Percentiles rank a stretch among this genome's conserved stretches.
Conservation (phyloP, 2,797 vertebrate genomes). For the Sciurus vulgaris region DNA sequence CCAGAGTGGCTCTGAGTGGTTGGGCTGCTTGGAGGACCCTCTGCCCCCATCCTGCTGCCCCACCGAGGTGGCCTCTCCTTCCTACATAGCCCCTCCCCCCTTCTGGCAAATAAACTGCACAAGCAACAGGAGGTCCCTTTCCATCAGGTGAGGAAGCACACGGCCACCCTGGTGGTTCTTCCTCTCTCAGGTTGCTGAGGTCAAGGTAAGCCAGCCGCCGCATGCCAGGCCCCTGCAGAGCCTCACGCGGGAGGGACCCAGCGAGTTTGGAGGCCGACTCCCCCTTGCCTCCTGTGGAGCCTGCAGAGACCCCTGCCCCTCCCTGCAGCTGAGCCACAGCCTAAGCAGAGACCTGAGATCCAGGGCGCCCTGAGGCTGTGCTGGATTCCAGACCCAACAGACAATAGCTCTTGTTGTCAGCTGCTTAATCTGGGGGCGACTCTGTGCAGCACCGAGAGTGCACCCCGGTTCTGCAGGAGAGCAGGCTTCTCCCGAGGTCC, state of each 20-base stretch:
- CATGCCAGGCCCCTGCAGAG: neutral
- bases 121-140: fast-evolving
- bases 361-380: fast-evolving
- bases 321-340: fast-evolving
- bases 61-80: fast-evolving
- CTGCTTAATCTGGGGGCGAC: fast-evolving
- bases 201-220: neutral
- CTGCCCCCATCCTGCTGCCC: fast-evolving
- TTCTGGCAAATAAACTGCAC: neutral
- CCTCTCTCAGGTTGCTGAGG: neutral
- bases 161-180: fast-evolving
- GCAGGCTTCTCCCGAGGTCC: neutral
- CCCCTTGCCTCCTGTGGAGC: fast-evolving
- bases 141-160: fast-evolving
- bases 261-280: fast-evolving
- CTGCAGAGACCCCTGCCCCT: neutral
- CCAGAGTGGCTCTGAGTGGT: fast-evolving
- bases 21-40: neutral
- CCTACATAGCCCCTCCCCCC: fast-evolving
- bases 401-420: fast-evolving
- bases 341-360: fast-evolving
- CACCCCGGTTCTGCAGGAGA: no score
- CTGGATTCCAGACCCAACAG: neutral
- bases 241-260: fast-evolving
- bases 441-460: fast-evolving